A percentile compares a stretch with the other conserved stretches of the same genome.
These are phyloP conservation scores for Crotalus tigris DNA, from an alignment of 2,113 vertebrate species.

Conservation along the genomic window DNA sequence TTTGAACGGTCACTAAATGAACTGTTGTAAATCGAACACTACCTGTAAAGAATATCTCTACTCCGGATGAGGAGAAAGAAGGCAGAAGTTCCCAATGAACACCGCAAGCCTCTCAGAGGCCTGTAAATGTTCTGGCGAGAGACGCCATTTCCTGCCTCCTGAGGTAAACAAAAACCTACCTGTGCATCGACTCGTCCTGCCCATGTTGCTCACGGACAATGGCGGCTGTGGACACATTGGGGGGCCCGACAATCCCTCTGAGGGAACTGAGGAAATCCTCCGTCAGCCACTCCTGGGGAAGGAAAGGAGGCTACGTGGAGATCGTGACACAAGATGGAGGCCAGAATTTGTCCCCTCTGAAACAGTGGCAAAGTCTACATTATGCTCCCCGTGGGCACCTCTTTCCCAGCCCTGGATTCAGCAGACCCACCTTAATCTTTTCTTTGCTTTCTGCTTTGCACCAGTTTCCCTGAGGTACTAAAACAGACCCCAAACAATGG, in stretches of 20 bases:
- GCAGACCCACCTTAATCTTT: not conserved
- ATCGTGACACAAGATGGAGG: not conserved
- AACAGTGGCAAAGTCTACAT: not conserved
- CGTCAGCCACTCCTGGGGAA: constrained; percentile 57
- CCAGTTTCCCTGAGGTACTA: not conserved
- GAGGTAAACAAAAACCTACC: constrained; percentile 53
- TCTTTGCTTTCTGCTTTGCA: not conserved
- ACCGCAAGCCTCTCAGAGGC: not conserved
- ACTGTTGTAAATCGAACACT: too few relatives aligned
- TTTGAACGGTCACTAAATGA: too few relatives aligned
- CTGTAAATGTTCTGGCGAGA: not conserved
- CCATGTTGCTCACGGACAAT: constrained; percentile 83
- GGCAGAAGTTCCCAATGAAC: not conserved
- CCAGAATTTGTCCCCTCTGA: not conserved
- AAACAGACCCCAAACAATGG: not conserved
- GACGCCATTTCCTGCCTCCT: not conserved
- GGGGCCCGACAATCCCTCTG: constrained; percentile 71
- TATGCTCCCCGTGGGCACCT: not conserved
- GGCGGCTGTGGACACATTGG: constrained; percentile 71
- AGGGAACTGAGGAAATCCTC: constrained; percentile 70
- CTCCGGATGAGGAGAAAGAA: not conserved
- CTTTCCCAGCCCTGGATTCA: not conserved
- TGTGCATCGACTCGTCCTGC: constrained; percentile 84
- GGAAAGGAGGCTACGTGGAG: not conserved
- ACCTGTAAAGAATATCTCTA: not conserved